These are phyloP conservation scores for Sebastes diaconus DNA, from an alignment of 2,797 vertebrate species.

Conservation along the genomic window DNA sequence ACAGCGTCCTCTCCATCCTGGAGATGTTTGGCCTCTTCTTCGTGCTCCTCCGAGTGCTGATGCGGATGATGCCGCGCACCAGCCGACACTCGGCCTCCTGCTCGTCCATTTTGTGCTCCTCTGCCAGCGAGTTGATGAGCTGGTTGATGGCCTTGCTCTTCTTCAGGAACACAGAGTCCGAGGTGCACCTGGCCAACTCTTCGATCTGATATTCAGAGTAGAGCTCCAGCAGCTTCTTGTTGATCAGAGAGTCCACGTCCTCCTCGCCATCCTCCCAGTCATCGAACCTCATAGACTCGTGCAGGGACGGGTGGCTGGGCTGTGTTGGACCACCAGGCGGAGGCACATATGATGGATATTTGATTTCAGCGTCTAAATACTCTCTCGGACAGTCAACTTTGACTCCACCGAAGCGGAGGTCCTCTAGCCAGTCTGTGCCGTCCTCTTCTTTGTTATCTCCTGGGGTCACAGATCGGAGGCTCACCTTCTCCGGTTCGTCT, in stretches of 20 bases:
- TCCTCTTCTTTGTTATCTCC: conserved; percentile 50
- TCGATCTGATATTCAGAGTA: conserved; percentile 98
- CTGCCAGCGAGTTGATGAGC: conserved; percentile 93
- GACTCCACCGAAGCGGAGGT: conserved; percentile 85
- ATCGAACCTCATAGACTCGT: conserved; percentile 84
- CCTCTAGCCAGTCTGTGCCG: conserved; percentile 55
- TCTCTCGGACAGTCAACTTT: conserved; percentile 87
- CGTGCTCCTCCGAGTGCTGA: conserved; percentile 91
- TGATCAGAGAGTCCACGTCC: conserved; percentile 91
- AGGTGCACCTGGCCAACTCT: conserved; percentile 93
- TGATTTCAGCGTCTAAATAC: conserved; percentile 54
- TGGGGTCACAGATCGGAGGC: conserved; percentile 55
- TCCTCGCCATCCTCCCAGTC: conserved; percentile 87
- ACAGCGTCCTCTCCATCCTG: conserved; percentile 75
- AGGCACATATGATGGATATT: conserved; percentile 36
- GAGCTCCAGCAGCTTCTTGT: conserved; percentile 93
- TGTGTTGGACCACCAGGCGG: background rate
- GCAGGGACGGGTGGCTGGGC: conserved; percentile 47
- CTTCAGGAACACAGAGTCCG: conserved; percentile 93
- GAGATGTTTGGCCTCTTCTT: conserved; percentile 57
- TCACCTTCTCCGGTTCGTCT: conserved; percentile 71
- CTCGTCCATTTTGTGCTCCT: conserved; percentile 94
- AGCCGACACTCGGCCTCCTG: conserved; percentile 94
- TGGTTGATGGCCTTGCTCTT: conserved; percentile 94
- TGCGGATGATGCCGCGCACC: conserved; percentile 94